Percentiles rank a stretch among this genome's conserved stretches.
Conservation (phyloP, 2,888 invertebrate genomes). For the Rhorus exstirpatorius region DNA sequence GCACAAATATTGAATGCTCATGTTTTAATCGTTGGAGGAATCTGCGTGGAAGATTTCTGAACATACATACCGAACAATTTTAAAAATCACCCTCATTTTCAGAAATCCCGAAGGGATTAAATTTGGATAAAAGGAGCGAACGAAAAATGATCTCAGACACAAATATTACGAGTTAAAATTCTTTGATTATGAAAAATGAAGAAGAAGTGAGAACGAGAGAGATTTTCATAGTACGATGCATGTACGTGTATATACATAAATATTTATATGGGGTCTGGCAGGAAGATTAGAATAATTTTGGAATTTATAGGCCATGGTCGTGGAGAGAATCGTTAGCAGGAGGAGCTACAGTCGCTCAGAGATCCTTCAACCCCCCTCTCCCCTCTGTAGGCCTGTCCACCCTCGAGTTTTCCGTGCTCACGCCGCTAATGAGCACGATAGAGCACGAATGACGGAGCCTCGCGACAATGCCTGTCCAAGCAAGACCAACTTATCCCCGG, state of each 20-base stretch:
- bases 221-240: not conserved
- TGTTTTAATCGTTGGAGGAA: too few relatives aligned
- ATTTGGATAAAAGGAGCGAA: too few relatives aligned
- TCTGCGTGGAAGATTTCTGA: too few relatives aligned
- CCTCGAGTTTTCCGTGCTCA: slow-evolving; percentile 45
- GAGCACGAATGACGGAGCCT: slow-evolving; percentile 59
- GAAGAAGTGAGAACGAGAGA: slow-evolving; percentile 9
- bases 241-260: slow-evolving; percentile 28
- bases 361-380: slow-evolving; percentile 55
- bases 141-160: too few relatives aligned
- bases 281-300: slow-evolving; percentile 64
- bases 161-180: too few relatives aligned
- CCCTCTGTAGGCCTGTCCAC: slow-evolving; percentile 13
- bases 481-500: slow-evolving; percentile 48
- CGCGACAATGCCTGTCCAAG: slow-evolving; percentile 49
- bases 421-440: slow-evolving; percentile 66
- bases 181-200: not conserved
- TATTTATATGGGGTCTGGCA: slow-evolving; percentile 36
- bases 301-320: slow-evolving; percentile 65
- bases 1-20: too few relatives aligned
- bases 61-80: too few relatives aligned
- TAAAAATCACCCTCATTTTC: too few relatives aligned
- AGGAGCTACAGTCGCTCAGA: slow-evolving; percentile 33
- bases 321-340: slow-evolving; percentile 54
- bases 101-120: too few relatives aligned